Base-by-base conservation (phyloP, 1,140 invertebrate species). In the Halyomorpha halys region DNA sequence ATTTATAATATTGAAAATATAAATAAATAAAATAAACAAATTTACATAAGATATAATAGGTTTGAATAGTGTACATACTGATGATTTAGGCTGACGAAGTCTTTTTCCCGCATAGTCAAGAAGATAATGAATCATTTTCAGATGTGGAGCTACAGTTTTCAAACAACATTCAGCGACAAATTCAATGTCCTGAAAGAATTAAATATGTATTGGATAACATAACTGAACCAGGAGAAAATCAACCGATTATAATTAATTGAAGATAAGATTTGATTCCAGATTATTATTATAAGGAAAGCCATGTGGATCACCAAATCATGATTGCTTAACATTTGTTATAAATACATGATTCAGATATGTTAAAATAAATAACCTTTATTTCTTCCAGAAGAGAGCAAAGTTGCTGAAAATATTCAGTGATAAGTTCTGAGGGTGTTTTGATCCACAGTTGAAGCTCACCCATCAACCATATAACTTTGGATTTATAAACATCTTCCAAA, bases 161-260 rank as follows among this genome's bases (percentile, higher is more conserved):
- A 69, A 72, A 64, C 75, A 77, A 61, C 75, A 76, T 54, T 76
- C 70, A 62, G 69, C 72, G 34, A 77, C 62, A 68, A 73, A 75
- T 62, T 71, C 47, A 15, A 74, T 61, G 65, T 76, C 69, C 62
- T 70, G 53, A 61, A 77, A 74, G 67, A 3, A 45, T 4, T 11
- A 19, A 23, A 3, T 18, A 53, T 19, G 19, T 5, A 2, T 15
- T n/a, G n/a, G n/a, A n/a, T n/a, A n/a, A n/a, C n/a, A n/a, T n/a
- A n/a, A n/a, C n/a, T n/a, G n/a, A n/a, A n/a, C n/a, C n/a, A n/a
- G n/a, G n/a, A n/a, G n/a, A n/a, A n/a, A n/a, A n/a, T n/a, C n/a
- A n/a, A n/a, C n/a, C n/a, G n/a, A n/a, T n/a, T n/a, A n/a, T n/a
- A n/a, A n/a, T n/a, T n/a, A n/a, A n/a, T n/a, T n/a, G n/a, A n/a